Evolutionary conservation across 53 echinoderm and acorn worm species (phyloP), one percentile per base, ranked within the genome.

Genomic region (Henricia sp.): DNA sequence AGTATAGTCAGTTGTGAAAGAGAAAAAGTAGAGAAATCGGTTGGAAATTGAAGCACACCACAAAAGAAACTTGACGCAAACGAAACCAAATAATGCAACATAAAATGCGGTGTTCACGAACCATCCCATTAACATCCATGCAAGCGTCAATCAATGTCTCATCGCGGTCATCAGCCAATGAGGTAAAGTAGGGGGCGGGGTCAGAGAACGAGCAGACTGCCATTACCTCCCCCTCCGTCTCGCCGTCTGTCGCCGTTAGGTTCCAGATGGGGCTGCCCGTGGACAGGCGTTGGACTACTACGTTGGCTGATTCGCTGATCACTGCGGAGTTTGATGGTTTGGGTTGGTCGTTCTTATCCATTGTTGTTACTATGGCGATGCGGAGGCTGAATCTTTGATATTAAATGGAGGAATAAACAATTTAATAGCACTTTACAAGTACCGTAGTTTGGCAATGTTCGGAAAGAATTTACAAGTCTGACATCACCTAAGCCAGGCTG

Each of bases 251-350:
- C 19, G 95, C 99, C 4, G 94, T 92, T 51, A 99, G 84, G 72
- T 91, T 99, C 99, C 99, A 97, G 0, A 92, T 77, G 27, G 94
- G 91, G n/a, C 89, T 88, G 12, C 85, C 94, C 2, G 92, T 70
- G 29, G 84, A 89, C 46, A 99, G 69, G 21, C 92, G 85, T 82
- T 99, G 92, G 59, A 99, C 99, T 40, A 94, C 94, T 16, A 94
- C 94, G 68, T 94, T 99, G 9, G 94, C 90, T 25, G 99, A 93
- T 38, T 92, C 85, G 67, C 94, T 95, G 87, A 95, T 91, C 26
- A 92, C 88, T 16, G 72, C 62, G 21, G 84, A 84, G 4, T 78
- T 17, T 0, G 67, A 36, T 12, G 59, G 13, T 34, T 62, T 80
- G 19, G 67, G n/a, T n/a, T n/a, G n/a, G n/a, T n/a, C 14, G 24